A percentile compares a stretch with the other conserved stretches of the same genome.
Evolutionary conservation across 2,888 invertebrate genomes (phyloP).

Genomic region (Phyllotreta cruciferae): DNA sequence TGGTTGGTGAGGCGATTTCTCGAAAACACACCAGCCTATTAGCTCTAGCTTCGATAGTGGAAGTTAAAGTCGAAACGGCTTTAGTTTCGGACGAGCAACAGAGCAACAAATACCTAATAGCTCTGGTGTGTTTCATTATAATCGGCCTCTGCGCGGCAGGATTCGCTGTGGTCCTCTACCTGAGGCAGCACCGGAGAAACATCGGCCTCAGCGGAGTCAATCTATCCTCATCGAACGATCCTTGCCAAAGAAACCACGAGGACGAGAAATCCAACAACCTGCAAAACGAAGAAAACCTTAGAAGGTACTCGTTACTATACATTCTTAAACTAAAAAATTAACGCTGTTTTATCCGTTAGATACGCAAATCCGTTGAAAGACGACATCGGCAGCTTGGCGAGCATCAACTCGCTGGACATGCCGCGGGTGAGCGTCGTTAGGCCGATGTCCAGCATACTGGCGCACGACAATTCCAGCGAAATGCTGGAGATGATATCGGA

Average conservation of each 20-base stretch:
- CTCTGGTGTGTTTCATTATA: conserved; percentile 60
- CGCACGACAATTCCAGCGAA: conserved; percentile 64
- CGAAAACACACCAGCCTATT: conserved; percentile 67
- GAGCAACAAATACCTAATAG: conserved; percentile 62
- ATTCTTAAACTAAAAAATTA: conserved; percentile 67
- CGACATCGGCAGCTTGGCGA: conserved; percentile 58
- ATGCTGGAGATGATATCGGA: conserved; percentile 70
- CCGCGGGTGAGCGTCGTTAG: conserved; percentile 61
- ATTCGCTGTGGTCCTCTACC: conserved; percentile 63
- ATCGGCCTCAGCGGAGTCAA: conserved; percentile 64
- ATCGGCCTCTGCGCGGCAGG: conserved; percentile 57
- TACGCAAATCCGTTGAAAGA: conserved; percentile 61
- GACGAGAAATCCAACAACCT: conserved; percentile 91
- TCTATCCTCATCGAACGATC: conserved; percentile 65
- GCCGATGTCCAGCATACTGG: conserved; percentile 59
- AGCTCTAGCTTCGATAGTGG: conserved; percentile 75
- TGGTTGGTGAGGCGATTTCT: conserved; percentile 70
- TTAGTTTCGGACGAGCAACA: conserved; percentile 65
- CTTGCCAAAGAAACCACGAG: conserved; percentile 72
- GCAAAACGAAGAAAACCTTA: conserved; percentile 88
- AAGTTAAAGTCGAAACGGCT: conserved; percentile 79
- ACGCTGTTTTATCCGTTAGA: conserved; percentile 65
- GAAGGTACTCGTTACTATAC: conserved; percentile 62
- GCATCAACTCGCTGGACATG: conserved; percentile 55
- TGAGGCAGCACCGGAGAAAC: conserved; percentile 65